Base-by-base conservation (phyloP, 2,888 invertebrate genomes). In the Crepidodera aurea region DNA sequence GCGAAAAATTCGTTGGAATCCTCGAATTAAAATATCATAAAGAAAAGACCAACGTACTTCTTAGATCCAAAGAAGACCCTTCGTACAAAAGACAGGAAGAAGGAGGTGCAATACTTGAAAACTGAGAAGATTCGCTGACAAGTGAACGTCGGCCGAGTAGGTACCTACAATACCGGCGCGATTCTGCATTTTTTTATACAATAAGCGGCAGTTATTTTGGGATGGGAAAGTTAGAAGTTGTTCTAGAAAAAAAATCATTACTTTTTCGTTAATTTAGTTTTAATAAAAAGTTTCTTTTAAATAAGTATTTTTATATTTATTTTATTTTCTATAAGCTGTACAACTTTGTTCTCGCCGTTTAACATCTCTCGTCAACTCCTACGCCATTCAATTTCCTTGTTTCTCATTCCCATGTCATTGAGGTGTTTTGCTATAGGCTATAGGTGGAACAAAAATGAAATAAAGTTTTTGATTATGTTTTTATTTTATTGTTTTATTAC, bases 31-130 rank as follows among this genome's bases (percentile, higher is more conserved):
- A 73, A 74, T 73, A 66, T 51, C 69, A 68, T 71, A 71, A 73
- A 71, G 61, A 73, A 72, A 70, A 63, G 68, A 50, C 71, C 70
- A 77, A 77, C 77, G 77, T 74, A 77, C 72, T 71, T 74, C 68
- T 71, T 68, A 55, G 27, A 50, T 44, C 53, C 50, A 22, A 56
- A 34, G 51, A 53, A 15, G 53, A 54, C 59, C 59, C 48, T 48
- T 55, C 44, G 15, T 39, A 76, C 73, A 77, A 77, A 73, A 70
- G 68, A 75, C 77, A 77, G 77, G 77, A 78, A 77, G 74, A 67
- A 73, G 78, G 77, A 73, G 77, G 77, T 71, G 73, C 73, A 55
- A 59, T 48, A 63, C 57, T 58, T 56, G 76, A 72, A 77, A 77
- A 68, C 64, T 65, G 77, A 78, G 75, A 73, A 70, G 71, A 66